Evolutionary conservation across 2,888 invertebrate genomes (phyloP).

Genomic region (Rotaria magnacalcarata): DNA sequence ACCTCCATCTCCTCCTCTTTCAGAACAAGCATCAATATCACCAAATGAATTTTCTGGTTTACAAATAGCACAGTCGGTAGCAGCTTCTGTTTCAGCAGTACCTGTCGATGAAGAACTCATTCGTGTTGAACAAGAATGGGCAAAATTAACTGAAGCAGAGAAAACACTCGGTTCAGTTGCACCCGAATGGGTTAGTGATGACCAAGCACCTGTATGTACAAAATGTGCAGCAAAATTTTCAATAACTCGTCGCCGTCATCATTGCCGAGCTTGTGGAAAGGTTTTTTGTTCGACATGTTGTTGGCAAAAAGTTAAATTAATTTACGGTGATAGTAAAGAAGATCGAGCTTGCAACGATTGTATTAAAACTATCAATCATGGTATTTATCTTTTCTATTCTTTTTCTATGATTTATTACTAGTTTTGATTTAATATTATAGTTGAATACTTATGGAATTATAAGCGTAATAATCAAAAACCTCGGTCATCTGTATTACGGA

Average conservation of each 20-base stretch:
- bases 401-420: not conserved
- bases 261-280: constrained; percentile 45
- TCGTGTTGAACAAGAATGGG: constrained; percentile 43
- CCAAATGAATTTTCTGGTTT: too few relatives aligned
- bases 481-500: constrained; percentile 3
- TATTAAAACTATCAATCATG: constrained; percentile 41
- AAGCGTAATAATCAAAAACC: constrained; percentile 31
- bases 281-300: constrained; percentile 43
- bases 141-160: constrained; percentile 39
- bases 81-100: not conserved
- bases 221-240: constrained; percentile 39
- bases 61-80: not conserved
- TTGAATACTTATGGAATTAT: constrained; percentile 31
- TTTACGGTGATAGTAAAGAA: constrained; percentile 29
- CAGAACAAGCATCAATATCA: not conserved
- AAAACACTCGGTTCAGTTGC: constrained; percentile 35
- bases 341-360: constrained; percentile 41
- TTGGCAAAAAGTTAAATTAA: constrained; percentile 34
- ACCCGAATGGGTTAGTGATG: constrained; percentile 41
- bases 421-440: not conserved
- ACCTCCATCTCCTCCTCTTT: not conserved
- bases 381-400: not conserved
- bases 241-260: constrained; percentile 42
- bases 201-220: constrained; percentile 28
- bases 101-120: constrained; percentile 21